Conservation (phyloP, 1,140 invertebrate species). For the Drosophila repleta region DNA sequence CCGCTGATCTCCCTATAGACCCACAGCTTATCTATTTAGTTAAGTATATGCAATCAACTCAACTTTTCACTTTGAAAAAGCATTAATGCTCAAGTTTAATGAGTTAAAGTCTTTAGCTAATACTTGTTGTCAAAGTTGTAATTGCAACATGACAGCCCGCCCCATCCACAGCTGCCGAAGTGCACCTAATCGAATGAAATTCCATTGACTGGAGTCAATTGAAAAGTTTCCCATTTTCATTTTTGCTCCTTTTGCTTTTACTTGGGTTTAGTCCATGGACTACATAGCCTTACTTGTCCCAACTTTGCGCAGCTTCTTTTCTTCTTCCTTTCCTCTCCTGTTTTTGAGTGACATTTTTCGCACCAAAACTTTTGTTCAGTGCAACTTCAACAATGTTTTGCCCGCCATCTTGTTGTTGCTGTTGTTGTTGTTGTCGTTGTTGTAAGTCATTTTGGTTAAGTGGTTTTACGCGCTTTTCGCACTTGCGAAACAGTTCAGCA, state of each 20-base stretch:
- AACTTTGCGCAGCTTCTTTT: conserved; percentile 51
- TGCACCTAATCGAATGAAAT: conserved; percentile 3
- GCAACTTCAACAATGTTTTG: conserved; percentile 35
- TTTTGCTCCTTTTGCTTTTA: neutral
- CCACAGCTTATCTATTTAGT: no score
- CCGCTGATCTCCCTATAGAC: no score
- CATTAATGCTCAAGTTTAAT: no score
- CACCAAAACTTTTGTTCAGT: conserved; percentile 53
- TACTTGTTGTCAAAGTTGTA: conserved; percentile 17
- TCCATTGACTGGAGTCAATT: conserved; percentile 6
- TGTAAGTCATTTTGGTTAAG: conserved; percentile 47
- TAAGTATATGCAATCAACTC: no score
- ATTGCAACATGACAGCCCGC: conserved; percentile 8
- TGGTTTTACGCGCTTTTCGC: conserved; percentile 52
- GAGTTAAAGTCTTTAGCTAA: no score
- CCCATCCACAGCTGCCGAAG: neutral
- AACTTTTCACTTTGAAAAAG: no score
- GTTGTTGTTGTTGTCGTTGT: conserved; percentile 27
- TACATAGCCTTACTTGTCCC: conserved; percentile 41
- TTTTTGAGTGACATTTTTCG: conserved; percentile 64
- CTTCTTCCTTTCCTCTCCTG: conserved; percentile 45
- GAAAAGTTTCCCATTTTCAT: conserved; percentile 15
- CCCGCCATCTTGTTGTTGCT: conserved; percentile 1
- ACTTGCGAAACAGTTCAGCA: conserved; percentile 22
- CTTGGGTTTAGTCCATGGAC: conserved; percentile 28